Base-by-base conservation (phyloP, 2,888 invertebrate species). In the Clostera curtula region DNA sequence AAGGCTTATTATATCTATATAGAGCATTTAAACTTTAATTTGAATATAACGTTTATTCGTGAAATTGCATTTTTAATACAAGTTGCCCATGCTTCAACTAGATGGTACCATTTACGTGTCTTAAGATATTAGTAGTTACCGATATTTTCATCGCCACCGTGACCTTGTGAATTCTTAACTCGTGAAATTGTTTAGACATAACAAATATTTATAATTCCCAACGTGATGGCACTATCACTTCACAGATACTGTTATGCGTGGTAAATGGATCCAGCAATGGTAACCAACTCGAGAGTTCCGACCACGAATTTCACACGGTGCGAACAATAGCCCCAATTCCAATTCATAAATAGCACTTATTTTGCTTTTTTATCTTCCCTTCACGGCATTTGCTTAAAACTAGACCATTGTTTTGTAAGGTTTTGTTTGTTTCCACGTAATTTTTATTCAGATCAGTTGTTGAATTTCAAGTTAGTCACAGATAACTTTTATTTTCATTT, bases 271-370 rank as follows among this genome's bases (percentile, higher is more conserved):
- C 31, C 35, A 20, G 34, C 37, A 31, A 38, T 43, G 32, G 40
- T 36, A 44, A 48, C 40, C 52, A 55, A 61, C 61, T 49, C 44
- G 41, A n/a, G 46, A 47, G 34, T 43, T 39, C 40, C 34, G 30
- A 47, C 30, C 38, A 40, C 36, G 35, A 47, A 58, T 59, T 68
- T 69, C 65, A 57, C 63, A 64, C 61, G 60, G 42, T 56, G 41
- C 46, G 43, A 54, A 66, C 59, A 62, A 65, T 59, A 51, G 49
- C 43, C 38, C 44, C 49, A 49, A 56, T 60, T 56, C 55, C 48
- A 42, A 53, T 49, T 42, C 40, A 28, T 56, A 57, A 53, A 49
- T 50, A 49, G 51, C 53, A 42, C 34, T 38, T 43, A 36, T 40
- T 38, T 47, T 33, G 21, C 26, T 37, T 28, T 45, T 41, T 33